phyloP scores from a whole-genome alignment of 1,140 invertebrate genomes.

The Maniola jurtina region DNA sequence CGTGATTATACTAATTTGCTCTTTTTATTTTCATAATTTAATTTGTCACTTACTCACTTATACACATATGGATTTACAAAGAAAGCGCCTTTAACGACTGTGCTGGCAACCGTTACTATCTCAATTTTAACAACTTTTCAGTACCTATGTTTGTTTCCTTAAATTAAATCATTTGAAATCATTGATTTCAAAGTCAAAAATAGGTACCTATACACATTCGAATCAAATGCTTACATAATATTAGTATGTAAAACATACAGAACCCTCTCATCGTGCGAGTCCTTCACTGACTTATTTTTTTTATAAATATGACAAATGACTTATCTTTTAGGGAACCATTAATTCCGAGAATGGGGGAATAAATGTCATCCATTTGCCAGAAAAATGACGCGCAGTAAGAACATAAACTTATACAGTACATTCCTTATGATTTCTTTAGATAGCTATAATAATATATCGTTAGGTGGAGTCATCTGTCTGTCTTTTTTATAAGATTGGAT shows the following conservation, averaged over 20 bases:
- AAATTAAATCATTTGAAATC: too few relatives aligned
- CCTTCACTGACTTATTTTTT: neutral
- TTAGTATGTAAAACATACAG: neutral
- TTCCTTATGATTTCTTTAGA: conserved; percentile 9
- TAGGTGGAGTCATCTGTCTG: conserved; percentile 4
- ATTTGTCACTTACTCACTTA: too few relatives aligned
- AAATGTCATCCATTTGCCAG: conserved; percentile 17
- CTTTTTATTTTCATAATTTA: too few relatives aligned
- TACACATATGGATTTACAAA: too few relatives aligned
- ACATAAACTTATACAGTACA: conserved; percentile 10
- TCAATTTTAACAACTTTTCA: too few relatives aligned
- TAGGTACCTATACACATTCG: too few relatives aligned
- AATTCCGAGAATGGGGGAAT: conserved; percentile 17
- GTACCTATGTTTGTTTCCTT: too few relatives aligned
- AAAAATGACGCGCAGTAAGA: conserved; percentile 13
- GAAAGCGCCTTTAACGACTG: too few relatives aligned
- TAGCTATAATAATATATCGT: neutral
- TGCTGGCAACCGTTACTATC: too few relatives aligned
- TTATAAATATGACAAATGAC: conserved; percentile 19
- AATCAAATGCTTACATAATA: neutral
- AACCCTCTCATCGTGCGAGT: too few relatives aligned
- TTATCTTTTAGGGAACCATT: conserved; percentile 13
- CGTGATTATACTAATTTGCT: too few relatives aligned
- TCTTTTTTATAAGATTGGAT: conserved; percentile 1
- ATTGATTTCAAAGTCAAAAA: too few relatives aligned